phyloP scores from a whole-genome alignment of 2,888 invertebrate genomes.

The Exocentrus adspersus region DNA sequence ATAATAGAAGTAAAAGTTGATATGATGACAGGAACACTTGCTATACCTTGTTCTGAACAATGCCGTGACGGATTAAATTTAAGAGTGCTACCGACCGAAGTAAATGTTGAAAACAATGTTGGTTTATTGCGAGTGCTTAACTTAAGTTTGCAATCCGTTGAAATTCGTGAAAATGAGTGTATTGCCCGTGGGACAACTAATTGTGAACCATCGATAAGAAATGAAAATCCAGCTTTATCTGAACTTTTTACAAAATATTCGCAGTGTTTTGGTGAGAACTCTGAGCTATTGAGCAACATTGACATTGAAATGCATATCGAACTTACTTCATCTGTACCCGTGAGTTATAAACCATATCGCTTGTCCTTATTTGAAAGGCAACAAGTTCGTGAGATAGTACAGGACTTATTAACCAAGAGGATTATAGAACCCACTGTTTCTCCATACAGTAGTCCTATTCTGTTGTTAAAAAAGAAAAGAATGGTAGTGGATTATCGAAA shows the following conservation, averaged over 20 bases:
- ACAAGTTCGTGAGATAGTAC: slow-evolving; percentile 1
- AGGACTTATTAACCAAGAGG: slow-evolving; percentile 11
- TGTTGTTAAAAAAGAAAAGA: slow-evolving; percentile 16
- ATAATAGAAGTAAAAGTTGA: too few relatives aligned
- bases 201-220: neutral
- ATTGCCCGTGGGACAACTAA: neutral
- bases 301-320: slow-evolving; percentile 19
- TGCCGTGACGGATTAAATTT: too few relatives aligned
- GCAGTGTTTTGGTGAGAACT: neutral
- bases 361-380: slow-evolving; percentile 11
- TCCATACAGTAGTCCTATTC: slow-evolving; percentile 14
- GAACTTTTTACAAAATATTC: neutral
- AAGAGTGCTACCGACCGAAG: too few relatives aligned
- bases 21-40: too few relatives aligned
- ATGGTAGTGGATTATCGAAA: slow-evolving; percentile 24
- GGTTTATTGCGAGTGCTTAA: too few relatives aligned
- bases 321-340: slow-evolving; percentile 7
- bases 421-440: slow-evolving; percentile 17
- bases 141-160: too few relatives aligned
- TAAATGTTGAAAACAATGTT: too few relatives aligned
- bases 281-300: slow-evolving; percentile 1
- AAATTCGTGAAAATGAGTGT: too few relatives aligned
- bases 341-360: slow-evolving; percentile 15
- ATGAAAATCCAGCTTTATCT: neutral
- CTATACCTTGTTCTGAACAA: too few relatives aligned